These are phyloP conservation scores for Xylota sylvarum DNA, from an alignment of 2,888 invertebrate species.

Conservation along the genomic window DNA sequence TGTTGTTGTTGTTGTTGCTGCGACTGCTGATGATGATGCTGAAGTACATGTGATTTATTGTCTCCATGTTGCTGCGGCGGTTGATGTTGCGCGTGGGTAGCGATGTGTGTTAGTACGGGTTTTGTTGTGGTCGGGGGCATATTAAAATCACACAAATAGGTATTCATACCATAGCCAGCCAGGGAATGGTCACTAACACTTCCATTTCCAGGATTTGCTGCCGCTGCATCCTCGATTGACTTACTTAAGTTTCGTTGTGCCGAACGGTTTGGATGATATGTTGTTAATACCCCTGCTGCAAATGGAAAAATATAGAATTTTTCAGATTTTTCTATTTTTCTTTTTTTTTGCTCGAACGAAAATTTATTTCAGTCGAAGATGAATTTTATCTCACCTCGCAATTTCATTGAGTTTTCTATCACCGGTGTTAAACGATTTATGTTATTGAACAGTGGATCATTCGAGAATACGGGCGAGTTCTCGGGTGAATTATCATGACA, in stretches of 20 bases:
- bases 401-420: slow-evolving; percentile 86
- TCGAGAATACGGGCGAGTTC: slow-evolving; percentile 83
- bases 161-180: slow-evolving; percentile 51
- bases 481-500: slow-evolving; percentile 92
- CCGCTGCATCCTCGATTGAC: slow-evolving; percentile 84
- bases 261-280: slow-evolving; percentile 83
- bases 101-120: slow-evolving; percentile 80
- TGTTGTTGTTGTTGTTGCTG: slow-evolving; percentile 66
- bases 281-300: slow-evolving; percentile 77
- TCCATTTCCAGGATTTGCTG: slow-evolving; percentile 54
- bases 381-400: slow-evolving; percentile 82
- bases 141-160: slow-evolving; percentile 77
- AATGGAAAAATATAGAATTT: slow-evolving; percentile 26
- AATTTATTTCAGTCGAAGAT: background rate
- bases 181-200: slow-evolving; percentile 44
- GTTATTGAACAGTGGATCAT: slow-evolving; percentile 88
- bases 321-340: background rate
- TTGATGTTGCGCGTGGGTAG: slow-evolving; percentile 75
- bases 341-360: too few species aligned
- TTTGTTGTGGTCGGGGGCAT: slow-evolving; percentile 81
- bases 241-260: slow-evolving; percentile 85
- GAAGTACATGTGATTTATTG: slow-evolving; percentile 72
- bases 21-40: slow-evolving; percentile 70
- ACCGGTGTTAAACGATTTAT: slow-evolving; percentile 87
- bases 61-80: slow-evolving; percentile 69